Evolutionary conservation across 2,797 vertebrate species (phyloP), one percentile per base, ranked within the genome.

Genomic region (Sciaenops ocellatus): DNA sequence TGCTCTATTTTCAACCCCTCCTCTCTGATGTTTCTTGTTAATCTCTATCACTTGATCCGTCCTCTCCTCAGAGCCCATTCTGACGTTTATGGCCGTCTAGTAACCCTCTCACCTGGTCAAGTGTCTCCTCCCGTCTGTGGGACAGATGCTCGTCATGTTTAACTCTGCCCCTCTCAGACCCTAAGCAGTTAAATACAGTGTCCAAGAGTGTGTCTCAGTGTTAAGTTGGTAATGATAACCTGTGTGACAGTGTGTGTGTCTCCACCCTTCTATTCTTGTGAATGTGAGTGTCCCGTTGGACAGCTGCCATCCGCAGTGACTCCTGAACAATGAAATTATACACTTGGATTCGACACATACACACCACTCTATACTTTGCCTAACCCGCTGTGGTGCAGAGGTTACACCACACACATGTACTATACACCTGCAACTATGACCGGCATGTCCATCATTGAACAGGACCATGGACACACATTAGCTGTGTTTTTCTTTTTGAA

Each of bases 141-240:
- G 24, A 38, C 24, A 9, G 9, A n/a, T 17, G 18, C 9, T 28
- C 38, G 48, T 52, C 34, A 42, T 56, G n/a, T 76, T 30, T 64
- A 28, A 69, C 62, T 63, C 22, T 24, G 44, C 16, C 15, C 48
- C 16, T 5, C 57, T 78, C 50, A 64, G 69, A 62, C 64, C 34
- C 18, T 0, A 51, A 85, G 67, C 50, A 73, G 76, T 46, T 89
- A 83, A 87, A 72, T 28, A 56, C 74, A 70, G 80, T 3, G 16
- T 57, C 55, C 42, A 34, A 3, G 55, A 17, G n/a, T 12, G 42
- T 30, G 67, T 80, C 54, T 78, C 30, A 15, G 69, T 75, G 57
- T 63, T 68, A 62, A 71, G 68, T 12, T 57, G 47, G 68, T 86
- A 85, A 85, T 85, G 69, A 79, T 54, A 77, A 60, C 59, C 44